Base-by-base conservation (phyloP, 2,888 invertebrate species). In the Amblyjoppa proteus region DNA sequence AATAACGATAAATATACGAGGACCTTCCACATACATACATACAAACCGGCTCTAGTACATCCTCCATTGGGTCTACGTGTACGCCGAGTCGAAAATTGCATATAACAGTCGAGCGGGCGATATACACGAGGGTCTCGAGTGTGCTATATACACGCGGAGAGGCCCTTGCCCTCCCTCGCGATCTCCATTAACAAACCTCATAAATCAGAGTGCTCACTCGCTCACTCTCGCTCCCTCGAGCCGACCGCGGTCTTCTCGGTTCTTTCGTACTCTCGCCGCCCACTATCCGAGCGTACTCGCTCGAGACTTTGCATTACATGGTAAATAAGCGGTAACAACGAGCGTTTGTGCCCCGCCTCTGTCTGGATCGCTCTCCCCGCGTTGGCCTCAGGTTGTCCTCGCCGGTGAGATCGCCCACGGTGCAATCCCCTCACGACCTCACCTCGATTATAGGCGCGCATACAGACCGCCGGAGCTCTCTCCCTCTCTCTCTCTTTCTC, bases 251-350 rank as follows among this genome's bases (percentile, higher is more conserved):
- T 70, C 56, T 71, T 20, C 75, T 81, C 68, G 69, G 31, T 81
- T 73, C 84, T 84, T 84, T 69, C 58, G 31, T 77, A 28, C 53
- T 64, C 75, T 70, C 38, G 64, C 69, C 74, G 74, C 70, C 73
- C 84, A 80, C 77, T 25, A 80, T 34, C 64, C 49, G 76, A 64
- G 69, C 78, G 56, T 71, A 80, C 45, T 64, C 75, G 80, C 56
- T 70, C 87, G 88, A 87, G 88, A 88, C 87, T 89, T 89, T 87
- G 88, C 87, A 89, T 90, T 90, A 90, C 87, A 88, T 88, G 83
- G 89, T 90, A 92, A 92, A 92, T 91, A 92, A 91, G 90, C 88
- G 89, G 88, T 89, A 91, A 91, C 90, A 88, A 90, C 90, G 88
- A 86, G 83, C 87, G 69, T 73, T 66, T 79, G 70, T 31, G 70